Base-by-base conservation (phyloP, 64 coral and sea anemone genomes). In the Stylophora pistillata region DNA sequence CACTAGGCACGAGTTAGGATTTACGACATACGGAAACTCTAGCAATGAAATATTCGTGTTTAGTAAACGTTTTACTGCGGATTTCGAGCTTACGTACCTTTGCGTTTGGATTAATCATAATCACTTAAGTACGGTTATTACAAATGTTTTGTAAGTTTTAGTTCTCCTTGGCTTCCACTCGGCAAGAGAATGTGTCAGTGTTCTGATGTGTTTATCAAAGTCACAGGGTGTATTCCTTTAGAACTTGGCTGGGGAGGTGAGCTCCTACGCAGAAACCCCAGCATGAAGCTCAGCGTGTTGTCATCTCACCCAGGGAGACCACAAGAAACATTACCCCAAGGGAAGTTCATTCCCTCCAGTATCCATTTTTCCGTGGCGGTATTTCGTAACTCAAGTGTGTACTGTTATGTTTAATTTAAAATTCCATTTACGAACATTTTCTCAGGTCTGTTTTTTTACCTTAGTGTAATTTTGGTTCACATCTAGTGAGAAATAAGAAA, bases 41-140 rank as follows among this genome's bases (percentile, higher is more conserved):
- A 9, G 41, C 18, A 41, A 16, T 23, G 13, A 14, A 65, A 70
- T 69, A 2, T 53, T 63, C n/a, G 17, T 37, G 60, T 65, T 82
- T 54, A 37, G 27, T 15, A 55, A 65, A 82, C 59, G 30, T 30
- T 6, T 59, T 65, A 64, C 9, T 37, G 57, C 32, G 3, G n/a
- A 79, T 63, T 82, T 64, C 27, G 30, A 15, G 56, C 31, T 5
- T 27, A 84, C 80, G 21, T 52, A 25, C 64, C 64, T 28, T 68
- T 25, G 30, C 12, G 33, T 25, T 54, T 33, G n/a, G n/a, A 52
- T 82, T 47, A 82, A 82, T 82, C 78, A 33, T 47, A 82, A 82
- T 82, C 78, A 33, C 30, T 64, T 84, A 70, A 84, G 23, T 34
- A 70, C 62, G 80, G 34, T 69, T 70, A 84, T 84, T 69, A 84